A percentile compares a stretch with the other conserved stretches of the same genome.
These are phyloP conservation scores for Siniperca chuatsi DNA, from an alignment of 2,113 vertebrate species.

Conservation along the genomic window DNA sequence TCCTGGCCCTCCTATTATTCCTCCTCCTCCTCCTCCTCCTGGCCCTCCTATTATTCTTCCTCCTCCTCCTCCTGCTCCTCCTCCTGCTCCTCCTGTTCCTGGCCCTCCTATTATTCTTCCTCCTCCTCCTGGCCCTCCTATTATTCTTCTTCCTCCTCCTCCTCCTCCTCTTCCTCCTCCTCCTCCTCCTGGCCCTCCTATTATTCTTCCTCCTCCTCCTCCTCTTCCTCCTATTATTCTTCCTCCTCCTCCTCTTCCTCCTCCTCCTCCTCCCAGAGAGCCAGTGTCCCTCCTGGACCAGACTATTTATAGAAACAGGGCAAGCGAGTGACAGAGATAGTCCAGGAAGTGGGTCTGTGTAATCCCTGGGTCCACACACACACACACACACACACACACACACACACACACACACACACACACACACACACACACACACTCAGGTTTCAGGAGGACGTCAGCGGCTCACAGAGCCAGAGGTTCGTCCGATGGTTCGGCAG, in stretches of 20 bases:
- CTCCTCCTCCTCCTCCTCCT: too few species aligned
- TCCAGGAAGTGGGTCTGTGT: slow-evolving; percentile 79
- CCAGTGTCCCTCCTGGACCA: slow-evolving; percentile 41
- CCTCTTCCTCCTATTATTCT: not conserved
- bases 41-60: too few species aligned
- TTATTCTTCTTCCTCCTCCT: not conserved
- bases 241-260: slow-evolving; percentile 4
- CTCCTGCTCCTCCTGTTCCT: too few species aligned
- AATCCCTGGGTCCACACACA: slow-evolving; percentile 65
- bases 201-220: not conserved
- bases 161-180: not conserved
- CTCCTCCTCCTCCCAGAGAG: slow-evolving; percentile 27
- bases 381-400: slow-evolving; percentile 28
- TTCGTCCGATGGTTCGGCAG: not conserved
- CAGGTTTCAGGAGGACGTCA: slow-evolving; percentile 3
- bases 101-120: too few species aligned
- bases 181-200: not conserved
- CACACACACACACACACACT: slow-evolving; percentile 35
- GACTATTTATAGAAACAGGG: slow-evolving; percentile 78
- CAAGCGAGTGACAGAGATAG: slow-evolving; percentile 77
- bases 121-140: too few species aligned
- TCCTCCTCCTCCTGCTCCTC: too few species aligned
- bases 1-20: too few species aligned
- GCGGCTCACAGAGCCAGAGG: not conserved
- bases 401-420: slow-evolving; percentile 14